These are phyloP conservation scores for Drosophila ohnishii DNA, from an alignment of 1,140 invertebrate species.

Conservation along the genomic window DNA sequence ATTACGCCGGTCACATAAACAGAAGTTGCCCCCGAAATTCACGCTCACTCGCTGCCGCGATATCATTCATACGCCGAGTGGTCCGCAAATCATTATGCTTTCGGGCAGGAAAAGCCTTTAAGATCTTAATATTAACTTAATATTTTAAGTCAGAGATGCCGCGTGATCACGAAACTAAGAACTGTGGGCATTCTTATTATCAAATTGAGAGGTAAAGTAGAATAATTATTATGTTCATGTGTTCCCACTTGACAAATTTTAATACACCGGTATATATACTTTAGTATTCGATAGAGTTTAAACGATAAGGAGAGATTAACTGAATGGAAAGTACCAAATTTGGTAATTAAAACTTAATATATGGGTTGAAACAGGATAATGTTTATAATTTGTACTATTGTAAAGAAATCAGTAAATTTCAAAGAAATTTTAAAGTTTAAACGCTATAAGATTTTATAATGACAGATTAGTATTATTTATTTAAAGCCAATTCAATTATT, in stretches of 20 bases:
- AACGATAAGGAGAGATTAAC: constrained; percentile 18
- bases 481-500: not conserved
- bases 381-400: no score
- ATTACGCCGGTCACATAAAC: constrained; percentile 37
- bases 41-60: constrained; percentile 2
- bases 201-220: constrained; percentile 9
- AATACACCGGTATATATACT: not conserved
- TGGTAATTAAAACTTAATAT: not conserved
- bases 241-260: constrained; percentile 14
- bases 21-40: constrained; percentile 30
- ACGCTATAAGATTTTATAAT: not conserved
- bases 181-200: not conserved
- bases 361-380: not conserved
- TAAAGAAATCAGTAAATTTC: not conserved
- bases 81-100: constrained; percentile 10
- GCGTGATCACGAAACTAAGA: not conserved
- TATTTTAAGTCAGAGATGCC: constrained; percentile 14
- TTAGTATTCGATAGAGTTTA: constrained; percentile 1
- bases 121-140: constrained; percentile 5
- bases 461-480: not conserved
- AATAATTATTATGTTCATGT: constrained; percentile 21
- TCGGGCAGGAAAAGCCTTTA: constrained; percentile 11
- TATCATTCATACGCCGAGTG: constrained; percentile 41
- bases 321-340: constrained; percentile 16
- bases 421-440: not conserved